Percentiles rank a stretch among this genome's conserved stretches.
phyloP scores from a whole-genome alignment of 2,797 vertebrate species.

The Sebastes ruberrimus region DNA sequence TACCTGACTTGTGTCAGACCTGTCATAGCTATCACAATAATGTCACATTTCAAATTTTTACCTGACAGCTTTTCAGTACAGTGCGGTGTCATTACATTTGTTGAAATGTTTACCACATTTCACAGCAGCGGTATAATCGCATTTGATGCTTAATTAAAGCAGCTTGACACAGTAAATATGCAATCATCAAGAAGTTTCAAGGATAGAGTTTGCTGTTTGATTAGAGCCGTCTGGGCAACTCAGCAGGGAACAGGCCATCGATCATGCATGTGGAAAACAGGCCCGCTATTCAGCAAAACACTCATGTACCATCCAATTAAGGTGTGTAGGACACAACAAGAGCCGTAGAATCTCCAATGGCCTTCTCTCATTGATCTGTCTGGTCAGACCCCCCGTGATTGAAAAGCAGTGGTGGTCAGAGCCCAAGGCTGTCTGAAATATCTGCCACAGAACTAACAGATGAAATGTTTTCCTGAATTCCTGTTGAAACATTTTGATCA shows the following conservation, averaged over 20 bases:
- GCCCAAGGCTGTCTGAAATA: conserved; percentile 35
- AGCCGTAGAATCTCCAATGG: conserved; percentile 53
- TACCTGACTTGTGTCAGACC: not conserved
- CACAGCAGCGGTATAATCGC: not conserved
- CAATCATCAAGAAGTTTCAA: conserved; percentile 44
- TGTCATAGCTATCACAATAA: not conserved
- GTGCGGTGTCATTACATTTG: not conserved
- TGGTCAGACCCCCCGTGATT: conserved; percentile 46
- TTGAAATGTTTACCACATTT: not conserved
- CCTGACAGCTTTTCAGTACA: not conserved
- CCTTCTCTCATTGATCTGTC: conserved; percentile 58
- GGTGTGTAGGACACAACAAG: conserved; percentile 36
- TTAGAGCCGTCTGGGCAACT: conserved; percentile 22
- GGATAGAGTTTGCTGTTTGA: conserved; percentile 36
- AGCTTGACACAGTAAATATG: conserved; percentile 41
- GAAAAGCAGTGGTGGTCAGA: conserved; percentile 42
- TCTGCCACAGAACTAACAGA: conserved; percentile 1
- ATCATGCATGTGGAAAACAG: conserved; percentile 58
- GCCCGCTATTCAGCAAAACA: conserved; percentile 59
- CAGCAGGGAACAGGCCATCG: conserved; percentile 46
- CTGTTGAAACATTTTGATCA: conserved; percentile 10
- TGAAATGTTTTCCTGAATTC: not conserved
- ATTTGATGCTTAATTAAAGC: conserved; percentile 43
- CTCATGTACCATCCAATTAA: conserved; percentile 66
- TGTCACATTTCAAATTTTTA: not conserved